Base-by-base conservation (phyloP, 2,113 vertebrate species). In the Erpornis zantholeuca region DNA sequence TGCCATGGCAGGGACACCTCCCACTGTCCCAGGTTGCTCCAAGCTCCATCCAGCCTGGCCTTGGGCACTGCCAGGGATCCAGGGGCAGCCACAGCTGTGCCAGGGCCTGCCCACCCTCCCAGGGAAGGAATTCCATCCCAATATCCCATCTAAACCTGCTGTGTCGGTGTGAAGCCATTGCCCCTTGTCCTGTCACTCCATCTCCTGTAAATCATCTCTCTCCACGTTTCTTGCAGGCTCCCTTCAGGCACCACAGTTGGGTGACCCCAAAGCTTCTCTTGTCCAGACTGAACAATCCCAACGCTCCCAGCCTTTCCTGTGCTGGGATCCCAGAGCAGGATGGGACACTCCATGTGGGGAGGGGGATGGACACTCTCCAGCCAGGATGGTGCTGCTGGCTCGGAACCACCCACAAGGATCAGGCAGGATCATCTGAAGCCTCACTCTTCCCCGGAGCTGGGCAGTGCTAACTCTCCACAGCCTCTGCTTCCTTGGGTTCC, bases 381-480 rank as follows among this genome's bases (percentile, higher is more conserved):
- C 56, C 54, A 33, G 31, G 72, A n/a, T 5, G 1, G 3, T 20
- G 25, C 42, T 77, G 72, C 47, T 42, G 49, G 35, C 53, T 61
- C 42, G 15, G 49, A 80, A 33, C 23, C 53, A 42, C 12, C 42
- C 1, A 0, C 25, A 14, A 18, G 71, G 40, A 31, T 10, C 7
- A 0, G 44, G 40, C 44, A 75, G 76, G 33, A 38, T 0, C 14
- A n/a, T 59, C 33, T 9, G 22, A 31, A 10, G n/a, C 60, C 42
- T 42, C 18, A 3, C 28, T 3, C 0, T 4, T 45, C 53, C 49
- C 42, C 11, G 3, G 18, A 45, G n/a, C 0, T 5, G 1, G 36
- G 45, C 50, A 70, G 12, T 11, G 11, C 24, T 10, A 54, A 63
- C 28, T 33, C 54, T 77, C 13, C 78, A 33, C 86, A 71, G 52